These are phyloP conservation scores for Chrysina gloriosa DNA, from an alignment of 2,888 invertebrate species.

Conservation along the genomic window DNA sequence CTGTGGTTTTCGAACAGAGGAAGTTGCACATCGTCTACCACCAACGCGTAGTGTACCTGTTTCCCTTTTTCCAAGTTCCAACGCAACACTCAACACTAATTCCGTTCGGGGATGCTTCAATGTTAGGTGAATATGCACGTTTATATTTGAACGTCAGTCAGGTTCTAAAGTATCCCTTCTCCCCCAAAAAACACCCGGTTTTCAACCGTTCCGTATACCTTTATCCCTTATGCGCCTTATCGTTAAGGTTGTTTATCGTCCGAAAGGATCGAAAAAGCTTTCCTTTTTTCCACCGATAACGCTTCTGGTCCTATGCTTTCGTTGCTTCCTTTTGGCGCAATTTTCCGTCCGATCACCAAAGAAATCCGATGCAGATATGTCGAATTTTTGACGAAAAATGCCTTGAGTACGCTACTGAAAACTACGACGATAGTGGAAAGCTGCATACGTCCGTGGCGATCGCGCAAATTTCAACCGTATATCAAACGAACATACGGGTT, in stretches of 20 bases:
- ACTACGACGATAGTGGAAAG: neutral
- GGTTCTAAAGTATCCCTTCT: slow-evolving; percentile 28
- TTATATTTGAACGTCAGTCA: slow-evolving; percentile 32
- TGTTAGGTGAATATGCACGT: slow-evolving; percentile 34
- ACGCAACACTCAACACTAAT: slow-evolving; percentile 6
- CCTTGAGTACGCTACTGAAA: neutral
- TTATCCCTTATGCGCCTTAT: neutral
- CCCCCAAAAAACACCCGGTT: slow-evolving; percentile 23
- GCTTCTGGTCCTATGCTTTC: too few species aligned
- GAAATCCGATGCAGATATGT: neutral
- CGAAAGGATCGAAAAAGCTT: slow-evolving; percentile 2
- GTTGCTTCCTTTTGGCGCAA: neutral
- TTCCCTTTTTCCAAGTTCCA: neutral
- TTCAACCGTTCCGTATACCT: neutral
- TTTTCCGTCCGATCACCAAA: too few species aligned
- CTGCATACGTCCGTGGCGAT: neutral
- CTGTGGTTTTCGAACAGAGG: slow-evolving; percentile 17
- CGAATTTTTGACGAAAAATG: neutral
- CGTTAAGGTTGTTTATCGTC: slow-evolving; percentile 10
- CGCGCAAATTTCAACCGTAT: slow-evolving; percentile 10
- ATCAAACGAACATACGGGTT: neutral
- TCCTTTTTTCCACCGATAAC: slow-evolving; percentile 28
- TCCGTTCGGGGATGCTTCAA: slow-evolving; percentile 22
- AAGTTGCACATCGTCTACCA: slow-evolving; percentile 1
- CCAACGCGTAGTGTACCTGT: slow-evolving; percentile 7